Base-by-base conservation (phyloP, 2,113 vertebrate species). In the Odobenus rosmarus region DNA sequence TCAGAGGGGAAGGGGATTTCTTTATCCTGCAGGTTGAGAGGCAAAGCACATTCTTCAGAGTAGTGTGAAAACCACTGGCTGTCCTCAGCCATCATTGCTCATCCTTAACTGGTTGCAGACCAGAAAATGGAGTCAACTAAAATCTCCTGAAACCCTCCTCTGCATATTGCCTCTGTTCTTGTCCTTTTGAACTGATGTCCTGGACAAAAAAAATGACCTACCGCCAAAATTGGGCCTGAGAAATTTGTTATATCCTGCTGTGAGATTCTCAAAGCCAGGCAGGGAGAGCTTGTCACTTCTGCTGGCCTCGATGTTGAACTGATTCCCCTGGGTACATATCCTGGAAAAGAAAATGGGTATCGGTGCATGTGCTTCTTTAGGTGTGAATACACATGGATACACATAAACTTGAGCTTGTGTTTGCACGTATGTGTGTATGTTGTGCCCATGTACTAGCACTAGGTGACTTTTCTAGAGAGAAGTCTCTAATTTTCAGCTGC, bases 201-300 rank as follows among this genome's bases (percentile, higher is more conserved):
- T 91, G 36, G 62, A 33, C 72, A n/a, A n/a, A 85, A 77, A 74
- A 42, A 76, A 86, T 55, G 89, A 98, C 98, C 0, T 99, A 99
- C 99, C 99, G 14, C 99, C 99, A 81, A 99, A 99, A 98, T 99
- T 99, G 71, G 99, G 99, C 95, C 99, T 98, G 82, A 99, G 99
- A 95, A 99, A 99, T 93, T 99, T 99, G 98, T 99, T 99, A 96
- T 99, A 99, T 92, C 99, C 99, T 90, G 98, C 98, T 93, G 99
- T 99, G 97, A 99, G 99, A 97, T 99, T 99, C 97, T 99, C 99
- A 96, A 99, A 99, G 51, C 99, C 99, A 36, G 99, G 99, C 79
- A 99, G 99, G 53, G 99, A 99, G 69, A 99, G 93, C 5, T 99
- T 98, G 69, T 98, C 98, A 0, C 98, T 99, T 98, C 99, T 79